These are phyloP conservation scores for Pipistrellus pipistrellus DNA, from an alignment of 2,797 vertebrate genomes.

Conservation along the genomic window DNA sequence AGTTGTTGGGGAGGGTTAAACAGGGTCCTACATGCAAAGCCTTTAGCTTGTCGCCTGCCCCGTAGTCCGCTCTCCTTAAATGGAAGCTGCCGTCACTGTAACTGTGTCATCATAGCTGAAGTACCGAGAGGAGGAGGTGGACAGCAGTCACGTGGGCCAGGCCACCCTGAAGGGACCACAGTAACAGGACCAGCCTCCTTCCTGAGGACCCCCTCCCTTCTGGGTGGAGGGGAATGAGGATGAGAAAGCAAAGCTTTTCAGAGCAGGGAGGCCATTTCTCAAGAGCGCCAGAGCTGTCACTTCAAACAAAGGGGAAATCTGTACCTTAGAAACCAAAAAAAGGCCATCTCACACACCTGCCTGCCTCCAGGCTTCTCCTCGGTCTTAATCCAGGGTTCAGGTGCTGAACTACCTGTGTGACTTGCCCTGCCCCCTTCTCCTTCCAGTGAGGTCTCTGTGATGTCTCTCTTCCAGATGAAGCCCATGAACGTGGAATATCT, in stretches of 20 bases:
- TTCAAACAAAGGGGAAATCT: not conserved
- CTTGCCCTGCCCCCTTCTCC: not conserved
- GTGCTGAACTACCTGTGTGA: not conserved
- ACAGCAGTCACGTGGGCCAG: no score
- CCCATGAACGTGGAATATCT: conserved; percentile 99
- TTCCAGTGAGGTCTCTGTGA: not conserved
- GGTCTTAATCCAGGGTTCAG: not conserved
- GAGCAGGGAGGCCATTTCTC: not conserved
- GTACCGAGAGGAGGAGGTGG: not conserved
- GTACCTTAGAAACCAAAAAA: not conserved
- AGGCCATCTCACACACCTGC: accelerated
- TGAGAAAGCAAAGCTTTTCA: not conserved
- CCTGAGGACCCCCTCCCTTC: not conserved
- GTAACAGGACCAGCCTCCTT: not conserved
- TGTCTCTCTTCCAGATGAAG: conserved; percentile 92
- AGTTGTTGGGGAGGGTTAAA: not conserved
- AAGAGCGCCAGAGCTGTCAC: not conserved
- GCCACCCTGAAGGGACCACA: not conserved
- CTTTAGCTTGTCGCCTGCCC: not conserved
- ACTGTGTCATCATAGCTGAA: not conserved
- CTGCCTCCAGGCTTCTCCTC: not conserved
- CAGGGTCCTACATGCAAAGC: not conserved
- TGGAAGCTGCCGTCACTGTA: accelerated
- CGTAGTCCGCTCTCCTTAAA: accelerated
- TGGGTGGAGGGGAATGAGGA: accelerated